Percentiles rank a stretch among this genome's conserved stretches.
These are phyloP conservation scores for Sipha flava DNA, from an alignment of 1,140 invertebrate species.

Conservation along the genomic window DNA sequence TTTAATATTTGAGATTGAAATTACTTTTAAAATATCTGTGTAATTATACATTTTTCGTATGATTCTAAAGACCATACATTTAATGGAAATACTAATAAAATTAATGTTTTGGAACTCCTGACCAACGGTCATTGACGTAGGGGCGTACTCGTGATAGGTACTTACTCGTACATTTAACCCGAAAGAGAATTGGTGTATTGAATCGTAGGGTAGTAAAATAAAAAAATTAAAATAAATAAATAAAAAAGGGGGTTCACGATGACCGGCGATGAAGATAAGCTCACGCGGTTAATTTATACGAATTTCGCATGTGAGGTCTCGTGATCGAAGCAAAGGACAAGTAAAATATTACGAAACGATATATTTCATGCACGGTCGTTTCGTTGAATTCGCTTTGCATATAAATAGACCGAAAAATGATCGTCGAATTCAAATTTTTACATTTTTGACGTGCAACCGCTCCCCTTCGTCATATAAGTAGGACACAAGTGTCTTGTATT, in stretches of 20 bases:
- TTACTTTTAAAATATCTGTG: too few species aligned
- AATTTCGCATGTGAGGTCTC: conserved; percentile 1
- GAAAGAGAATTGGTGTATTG: conserved; percentile 6
- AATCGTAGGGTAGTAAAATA: background rate
- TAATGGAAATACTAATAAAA: background rate
- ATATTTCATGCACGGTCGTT: background rate
- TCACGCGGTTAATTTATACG: background rate
- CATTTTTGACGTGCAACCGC: conserved; percentile 17
- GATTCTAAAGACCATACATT: too few species aligned
- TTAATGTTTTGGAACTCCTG: background rate
- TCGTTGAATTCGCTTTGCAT: background rate
- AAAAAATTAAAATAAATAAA: background rate
- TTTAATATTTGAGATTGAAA: too few species aligned
- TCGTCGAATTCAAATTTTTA: conserved; percentile 32
- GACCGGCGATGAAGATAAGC: conserved; percentile 1
- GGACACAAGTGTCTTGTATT: conserved; percentile 3
- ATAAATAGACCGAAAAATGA: conserved; percentile 19
- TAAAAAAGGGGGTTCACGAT: background rate
- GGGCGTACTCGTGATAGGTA: background rate
- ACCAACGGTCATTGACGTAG: background rate
- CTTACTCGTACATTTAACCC: background rate
- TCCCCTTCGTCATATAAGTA: background rate
- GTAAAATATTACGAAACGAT: conserved; percentile 24
- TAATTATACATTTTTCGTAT: too few species aligned
- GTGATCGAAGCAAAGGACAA: background rate